Conservation (phyloP, 2,888 invertebrate genomes). For the Axea sp. region DNA sequence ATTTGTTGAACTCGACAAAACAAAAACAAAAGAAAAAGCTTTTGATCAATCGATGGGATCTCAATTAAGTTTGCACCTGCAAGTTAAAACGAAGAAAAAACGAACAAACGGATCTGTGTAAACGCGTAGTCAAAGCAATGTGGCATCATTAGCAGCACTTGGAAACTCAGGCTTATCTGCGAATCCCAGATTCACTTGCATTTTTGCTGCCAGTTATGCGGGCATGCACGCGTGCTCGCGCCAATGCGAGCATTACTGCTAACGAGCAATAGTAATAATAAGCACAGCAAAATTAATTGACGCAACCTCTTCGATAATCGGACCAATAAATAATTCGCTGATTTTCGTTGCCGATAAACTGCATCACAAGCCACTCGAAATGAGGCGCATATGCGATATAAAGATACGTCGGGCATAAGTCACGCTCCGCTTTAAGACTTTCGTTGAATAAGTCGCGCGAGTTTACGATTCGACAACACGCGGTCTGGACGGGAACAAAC, state of each 20-base stretch:
- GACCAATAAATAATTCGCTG: slow-evolving; percentile 49
- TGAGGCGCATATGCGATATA: slow-evolving; percentile 19
- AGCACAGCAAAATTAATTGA: slow-evolving; percentile 49
- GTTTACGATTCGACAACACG: slow-evolving; percentile 34
- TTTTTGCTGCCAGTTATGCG: slow-evolving; percentile 27
- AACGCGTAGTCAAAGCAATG: slow-evolving; percentile 35
- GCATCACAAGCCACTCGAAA: slow-evolving; percentile 14
- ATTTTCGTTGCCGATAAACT: slow-evolving; percentile 44
- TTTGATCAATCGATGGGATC: slow-evolving; percentile 11
- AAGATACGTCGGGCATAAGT: slow-evolving; percentile 31
- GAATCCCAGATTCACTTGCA: slow-evolving; percentile 36
- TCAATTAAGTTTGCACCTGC: slow-evolving; percentile 31
- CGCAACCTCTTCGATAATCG: slow-evolving; percentile 34
- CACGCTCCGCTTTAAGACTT: slow-evolving; percentile 26
- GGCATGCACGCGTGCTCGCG: slow-evolving; percentile 28
- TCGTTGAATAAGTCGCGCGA: slow-evolving; percentile 24
- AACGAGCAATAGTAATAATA: slow-evolving; percentile 42
- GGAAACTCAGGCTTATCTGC: slow-evolving; percentile 29
- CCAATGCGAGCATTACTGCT: slow-evolving; percentile 33
- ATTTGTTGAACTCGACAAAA: too few species aligned
- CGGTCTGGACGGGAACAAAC: slow-evolving; percentile 29
- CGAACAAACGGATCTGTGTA: slow-evolving; percentile 11
- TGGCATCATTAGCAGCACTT: slow-evolving; percentile 43
- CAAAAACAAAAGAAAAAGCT: too few species aligned
- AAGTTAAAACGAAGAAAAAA: not conserved